Base-by-base conservation (phyloP, 2,888 invertebrate species). In the Ornithoptera priamus region DNA sequence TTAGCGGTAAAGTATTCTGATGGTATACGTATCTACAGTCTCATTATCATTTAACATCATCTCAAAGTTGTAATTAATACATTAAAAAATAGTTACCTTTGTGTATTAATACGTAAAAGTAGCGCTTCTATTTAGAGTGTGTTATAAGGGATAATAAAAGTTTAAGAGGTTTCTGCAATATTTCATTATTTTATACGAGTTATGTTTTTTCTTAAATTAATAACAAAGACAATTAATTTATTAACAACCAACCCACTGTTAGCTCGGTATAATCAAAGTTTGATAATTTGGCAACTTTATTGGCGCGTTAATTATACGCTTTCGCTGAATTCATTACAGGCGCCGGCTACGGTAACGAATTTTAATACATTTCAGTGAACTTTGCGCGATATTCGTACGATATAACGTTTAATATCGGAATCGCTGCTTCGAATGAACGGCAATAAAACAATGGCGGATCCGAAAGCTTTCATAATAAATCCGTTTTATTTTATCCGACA, bases 261-360 rank as follows among this genome's bases (percentile, higher is more conserved):
- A 61, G 39, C 60, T 67, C 42, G 68, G 67, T 30, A 64, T 59
- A 64, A 70, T 64, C 67, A 71, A 71, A 67, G 64, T 71, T 70
- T 70, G 59, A 71, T 46, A 67, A 71, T 67, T 67, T 71, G 58
- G 57, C 42, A 30, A 67, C 56, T 65, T 67, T 64, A 71, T 67
- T 71, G 64, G 46, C 56, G 61, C 70, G 42, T 65, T 67, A 61
- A 71, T 71, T 70, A 70, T 67, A 67, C 64, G 56, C 67, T 71
- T 71, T 71, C 59, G 58, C 60, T 42, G 57, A 61, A 71, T 71
- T 67, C 64, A 71, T 71, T 64, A 67, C 66, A 22, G 56, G n/a
- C 46, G 39, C 64, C 67, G 58, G 62, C 46, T 62, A 63, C 59
- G 61, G 67, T 24, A 65, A 64, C 64, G 18, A 61, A 71, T 67